Conservation (phyloP, 2,888 invertebrate species). For the Drosophila kuntzei region DNA sequence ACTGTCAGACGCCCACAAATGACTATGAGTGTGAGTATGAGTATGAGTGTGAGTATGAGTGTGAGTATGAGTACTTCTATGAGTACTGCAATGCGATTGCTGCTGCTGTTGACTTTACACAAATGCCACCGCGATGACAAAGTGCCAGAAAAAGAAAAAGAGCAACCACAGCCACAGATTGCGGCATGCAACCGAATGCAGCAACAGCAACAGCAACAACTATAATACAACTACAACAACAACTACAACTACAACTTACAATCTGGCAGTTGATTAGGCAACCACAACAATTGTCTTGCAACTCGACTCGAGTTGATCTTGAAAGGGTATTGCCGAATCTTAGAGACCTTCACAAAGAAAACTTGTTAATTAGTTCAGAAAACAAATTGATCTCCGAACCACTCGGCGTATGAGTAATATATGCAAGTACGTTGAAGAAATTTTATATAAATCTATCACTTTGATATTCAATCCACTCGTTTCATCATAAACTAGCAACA, state of each 20-base stretch:
- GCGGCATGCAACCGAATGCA: slow-evolving; percentile 40
- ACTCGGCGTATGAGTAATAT: slow-evolving; percentile 27
- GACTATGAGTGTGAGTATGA: slow-evolving; percentile 1
- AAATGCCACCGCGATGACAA: slow-evolving; percentile 39
- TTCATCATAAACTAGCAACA: background rate
- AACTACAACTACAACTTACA: background rate
- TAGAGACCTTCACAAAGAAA: slow-evolving; percentile 1
- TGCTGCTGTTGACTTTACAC: slow-evolving; percentile 19
- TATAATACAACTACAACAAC: background rate
- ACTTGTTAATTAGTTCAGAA: slow-evolving; percentile 19
- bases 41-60: slow-evolving; percentile 3
- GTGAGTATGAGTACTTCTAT: slow-evolving; percentile 2
- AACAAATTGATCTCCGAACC: slow-evolving; percentile 5
- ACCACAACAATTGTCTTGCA: slow-evolving; percentile 3
- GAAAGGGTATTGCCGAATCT: slow-evolving; percentile 2
- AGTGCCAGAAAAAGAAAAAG: slow-evolving; percentile 29
- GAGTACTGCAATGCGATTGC: slow-evolving; percentile 1
- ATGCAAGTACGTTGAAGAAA: background rate
- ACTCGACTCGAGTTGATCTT: slow-evolving; percentile 12
- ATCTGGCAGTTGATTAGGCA: slow-evolving; percentile 39
- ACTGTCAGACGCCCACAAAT: slow-evolving; percentile 48
- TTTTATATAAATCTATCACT: background rate
- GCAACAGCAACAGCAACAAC: background rate
- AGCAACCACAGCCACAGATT: slow-evolving; percentile 26
- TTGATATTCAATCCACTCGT: background rate